Evolutionary conservation across 2,888 invertebrate species (phyloP).

Genomic region (Andricus quercusramuli): DNA sequence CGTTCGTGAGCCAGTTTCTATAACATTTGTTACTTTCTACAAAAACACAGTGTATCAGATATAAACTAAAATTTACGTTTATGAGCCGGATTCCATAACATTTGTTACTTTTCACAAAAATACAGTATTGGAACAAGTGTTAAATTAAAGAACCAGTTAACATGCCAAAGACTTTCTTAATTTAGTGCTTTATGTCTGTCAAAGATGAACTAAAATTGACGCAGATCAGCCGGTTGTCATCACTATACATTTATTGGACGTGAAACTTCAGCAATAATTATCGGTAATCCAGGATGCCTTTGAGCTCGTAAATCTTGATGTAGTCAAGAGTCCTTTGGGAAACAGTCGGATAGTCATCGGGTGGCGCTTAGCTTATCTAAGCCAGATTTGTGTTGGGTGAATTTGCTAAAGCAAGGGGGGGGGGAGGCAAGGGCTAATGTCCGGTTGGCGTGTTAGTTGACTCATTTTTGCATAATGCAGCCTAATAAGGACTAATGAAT

Average conservation of each 20-base stretch:
- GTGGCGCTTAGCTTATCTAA: constrained; percentile 49
- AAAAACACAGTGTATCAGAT: too few species aligned
- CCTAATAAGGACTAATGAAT: constrained; percentile 73
- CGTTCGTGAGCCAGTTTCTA: too few species aligned
- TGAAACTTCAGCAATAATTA: background rate
- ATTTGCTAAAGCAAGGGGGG: constrained; percentile 6
- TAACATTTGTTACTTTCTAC: too few species aligned
- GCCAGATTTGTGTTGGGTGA: constrained; percentile 45
- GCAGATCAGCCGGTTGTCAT: background rate
- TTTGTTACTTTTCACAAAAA: too few species aligned
- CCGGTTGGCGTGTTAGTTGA: constrained; percentile 63
- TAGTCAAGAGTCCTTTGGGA: constrained; percentile 32
- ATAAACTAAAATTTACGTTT: background rate
- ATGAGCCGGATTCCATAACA: background rate
- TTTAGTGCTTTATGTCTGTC: background rate
- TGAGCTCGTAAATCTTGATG: background rate
- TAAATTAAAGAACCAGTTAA: too few species aligned
- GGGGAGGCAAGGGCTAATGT: constrained; percentile 57
- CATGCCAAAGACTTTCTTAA: too few species aligned
- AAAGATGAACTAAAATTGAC: background rate
- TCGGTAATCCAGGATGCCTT: constrained; percentile 42
- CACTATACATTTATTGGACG: background rate
- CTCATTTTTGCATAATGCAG: constrained; percentile 73
- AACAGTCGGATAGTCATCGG: constrained; percentile 19
- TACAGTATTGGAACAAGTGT: too few species aligned